Conservation (phyloP, 2,113 vertebrate genomes). For the Pandion haliaetus region DNA sequence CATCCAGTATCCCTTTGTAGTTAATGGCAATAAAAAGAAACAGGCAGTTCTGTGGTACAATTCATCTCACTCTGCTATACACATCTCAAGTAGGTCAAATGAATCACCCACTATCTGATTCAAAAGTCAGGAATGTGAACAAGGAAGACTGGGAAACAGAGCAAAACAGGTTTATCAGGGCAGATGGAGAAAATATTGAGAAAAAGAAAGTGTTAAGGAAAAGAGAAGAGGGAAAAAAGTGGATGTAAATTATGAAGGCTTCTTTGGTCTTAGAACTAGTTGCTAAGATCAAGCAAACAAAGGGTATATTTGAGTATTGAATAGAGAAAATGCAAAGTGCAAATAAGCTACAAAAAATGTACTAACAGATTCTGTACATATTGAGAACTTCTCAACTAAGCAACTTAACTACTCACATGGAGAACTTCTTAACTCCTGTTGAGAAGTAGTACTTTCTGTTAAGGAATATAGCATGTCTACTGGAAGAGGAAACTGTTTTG, state of each 20-base stretch:
- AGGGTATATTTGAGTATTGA: background rate
- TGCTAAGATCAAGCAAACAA: background rate
- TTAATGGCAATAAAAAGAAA: background rate
- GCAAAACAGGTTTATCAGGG: background rate
- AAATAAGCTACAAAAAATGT: background rate
- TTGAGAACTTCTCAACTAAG: background rate
- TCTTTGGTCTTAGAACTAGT: background rate
- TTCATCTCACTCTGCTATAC: background rate
- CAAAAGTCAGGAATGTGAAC: slow-evolving; percentile 2
- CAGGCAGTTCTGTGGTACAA: background rate
- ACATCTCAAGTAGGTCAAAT: slow-evolving; percentile 11
- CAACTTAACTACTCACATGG: background rate
- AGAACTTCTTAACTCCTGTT: background rate
- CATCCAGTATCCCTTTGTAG: background rate
- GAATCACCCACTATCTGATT: background rate
- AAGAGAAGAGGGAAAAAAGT: background rate
- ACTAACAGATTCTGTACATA: background rate
- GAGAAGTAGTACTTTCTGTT: background rate
- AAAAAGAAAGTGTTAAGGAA: background rate
- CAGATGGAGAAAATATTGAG: background rate
- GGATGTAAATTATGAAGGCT: background rate
- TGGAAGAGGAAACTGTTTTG: background rate
- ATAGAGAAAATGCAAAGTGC: background rate
- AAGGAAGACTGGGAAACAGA: background rate
- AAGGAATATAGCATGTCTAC: background rate